Base-by-base conservation (phyloP, 2,113 vertebrate species). In the Indri indri region DNA sequence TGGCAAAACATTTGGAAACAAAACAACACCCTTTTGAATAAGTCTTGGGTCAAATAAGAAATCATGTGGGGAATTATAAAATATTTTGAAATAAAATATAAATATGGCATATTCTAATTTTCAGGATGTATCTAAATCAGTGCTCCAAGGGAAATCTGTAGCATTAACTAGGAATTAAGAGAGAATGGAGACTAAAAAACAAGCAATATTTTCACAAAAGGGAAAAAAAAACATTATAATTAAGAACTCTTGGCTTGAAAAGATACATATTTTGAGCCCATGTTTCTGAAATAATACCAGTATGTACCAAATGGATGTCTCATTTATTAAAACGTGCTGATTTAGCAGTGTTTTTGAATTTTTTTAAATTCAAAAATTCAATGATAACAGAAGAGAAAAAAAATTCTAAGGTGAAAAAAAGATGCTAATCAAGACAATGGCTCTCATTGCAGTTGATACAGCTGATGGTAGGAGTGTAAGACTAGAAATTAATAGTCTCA, bases 281-380 rank as follows among this genome's bases (percentile, higher is more conserved):
- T 89, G 71, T 57, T 97, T 94, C 61, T 66, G 79, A 80, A 93
- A 88, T 91, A 83, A 91, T 84, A 65, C 57, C 91, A 95, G 0
- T 63, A 82, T 97, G 88, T 91, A 94, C 96, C 95, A 97, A 97
- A 98, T 95, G 74, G 68, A 83, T 90, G 52, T 9, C 30, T 42
- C 82, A 61, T 70, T 68, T 95, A 96, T 97, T 96, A 92, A 70
- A 96, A 98, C 65, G 94, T 47, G 5, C 4, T 71, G 14, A n/a
- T 37, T 76, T 61, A 84, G 16, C 32, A 71, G 45, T 20, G 45
- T n/a, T 68, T 87, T n/a, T 8, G n/a, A 92, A 90, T 91, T 93
- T 91, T 96, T 59, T 42, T 6, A 6, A 92, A 95, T 50, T 63
- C 7, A 94, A 50, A 77, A 83, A 65, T 91, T 95, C 70, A 91